Conservation (phyloP, 2,113 vertebrate genomes). For the Cyphomyrus discorhynchus region DNA sequence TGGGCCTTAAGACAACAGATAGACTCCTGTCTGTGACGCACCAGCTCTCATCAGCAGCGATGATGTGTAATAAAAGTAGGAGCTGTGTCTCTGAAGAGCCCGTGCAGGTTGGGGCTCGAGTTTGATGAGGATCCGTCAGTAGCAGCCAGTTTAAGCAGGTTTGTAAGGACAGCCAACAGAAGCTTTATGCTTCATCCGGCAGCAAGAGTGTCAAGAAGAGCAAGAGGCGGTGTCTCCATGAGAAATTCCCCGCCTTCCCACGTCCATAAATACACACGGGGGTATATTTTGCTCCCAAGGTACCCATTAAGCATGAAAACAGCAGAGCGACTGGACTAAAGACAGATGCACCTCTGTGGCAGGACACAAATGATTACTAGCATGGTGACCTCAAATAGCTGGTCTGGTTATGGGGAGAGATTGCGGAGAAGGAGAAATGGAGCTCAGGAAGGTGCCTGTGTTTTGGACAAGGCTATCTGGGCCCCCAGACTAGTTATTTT, state of each 20-base stretch:
- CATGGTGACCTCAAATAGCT: conserved; percentile 11
- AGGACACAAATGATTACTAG: conserved; percentile 5
- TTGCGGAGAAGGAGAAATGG: background rate
- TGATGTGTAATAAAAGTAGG: background rate
- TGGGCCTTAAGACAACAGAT: background rate
- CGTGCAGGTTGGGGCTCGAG: background rate
- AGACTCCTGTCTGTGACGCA: background rate
- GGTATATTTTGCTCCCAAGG: background rate
- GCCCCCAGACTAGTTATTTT: conserved; percentile 10
- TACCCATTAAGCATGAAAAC: conserved; percentile 10
- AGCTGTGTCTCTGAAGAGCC: background rate
- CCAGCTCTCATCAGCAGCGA: background rate
- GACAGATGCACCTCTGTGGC: conserved; percentile 9
- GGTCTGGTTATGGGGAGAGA: conserved; percentile 3
- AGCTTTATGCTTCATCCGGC: background rate
- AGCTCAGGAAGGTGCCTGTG: conserved; percentile 5
- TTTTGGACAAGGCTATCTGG: background rate
- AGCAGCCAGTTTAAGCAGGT: background rate
- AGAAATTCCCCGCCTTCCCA: background rate
- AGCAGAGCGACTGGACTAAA: background rate
- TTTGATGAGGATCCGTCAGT: background rate
- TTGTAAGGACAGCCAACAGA: background rate
- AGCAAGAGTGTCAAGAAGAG: background rate
- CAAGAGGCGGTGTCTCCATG: background rate
- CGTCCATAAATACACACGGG: background rate